Evolutionary conservation across 2,888 invertebrate genomes (phyloP), one percentile per base, ranked within the genome.

Genomic region (Parnassius mnemosyne): DNA sequence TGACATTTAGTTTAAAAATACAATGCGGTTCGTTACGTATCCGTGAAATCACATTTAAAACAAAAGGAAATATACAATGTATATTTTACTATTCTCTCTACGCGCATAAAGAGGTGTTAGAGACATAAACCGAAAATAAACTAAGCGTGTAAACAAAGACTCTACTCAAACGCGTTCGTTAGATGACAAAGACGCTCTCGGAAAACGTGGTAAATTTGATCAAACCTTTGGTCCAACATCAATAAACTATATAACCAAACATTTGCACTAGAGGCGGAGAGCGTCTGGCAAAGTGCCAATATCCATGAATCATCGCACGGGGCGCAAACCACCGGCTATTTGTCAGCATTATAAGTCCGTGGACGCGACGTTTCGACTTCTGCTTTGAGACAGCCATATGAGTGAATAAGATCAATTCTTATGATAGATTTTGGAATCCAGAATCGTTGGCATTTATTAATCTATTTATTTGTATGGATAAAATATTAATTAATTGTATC

Each of bases 271-370:
- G 53, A 46, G 11, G 49, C 44, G 55, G 49, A 43, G 43, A 50
- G 49, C 54, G 62, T 53, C 76, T 87, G 87, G 87, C 85, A 69
- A 53, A 46, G 65, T 71, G 84, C 87, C 87, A 87, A 78, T 74
- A 71, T 69, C 75, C 76, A 86, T 87, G 87, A 88, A 87, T 88
- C 87, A 86, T 85, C 76, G 78, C 80, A 71, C 72, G 76, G 79
- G 78, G 75, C 76, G 72, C 81, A 78, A 80, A 84, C 84, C 85
- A 75, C 77, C 72, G 77, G 72, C 79, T 78, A 87, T 87, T 87
- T 87, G 87, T 87, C 87, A 85, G 83, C 83, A 79, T 83, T 85
- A 84, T 79, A 76, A 72, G 71, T 71, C 72, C 58, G 67, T 68
- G 69, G 73, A 71, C 67, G 69, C 65, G 65, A 68, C 69, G 66